Conservation (phyloP, 2,888 invertebrate genomes). For the Oligia strigilis region DNA sequence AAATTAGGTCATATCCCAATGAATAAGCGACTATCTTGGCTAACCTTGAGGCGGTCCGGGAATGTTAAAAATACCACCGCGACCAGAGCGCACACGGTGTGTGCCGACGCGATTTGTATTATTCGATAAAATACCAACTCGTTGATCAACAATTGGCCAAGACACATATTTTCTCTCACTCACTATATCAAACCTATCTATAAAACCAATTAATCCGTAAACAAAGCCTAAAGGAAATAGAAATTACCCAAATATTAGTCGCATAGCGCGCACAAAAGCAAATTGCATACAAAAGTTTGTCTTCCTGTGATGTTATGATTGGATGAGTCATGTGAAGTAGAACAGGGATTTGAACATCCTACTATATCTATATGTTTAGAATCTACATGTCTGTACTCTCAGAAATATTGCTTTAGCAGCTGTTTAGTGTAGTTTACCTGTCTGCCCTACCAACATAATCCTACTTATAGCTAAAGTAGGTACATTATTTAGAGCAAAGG, state of each 20-base stretch:
- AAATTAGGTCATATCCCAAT: constrained; percentile 90
- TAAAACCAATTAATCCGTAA: neutral
- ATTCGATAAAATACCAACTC: constrained; percentile 75
- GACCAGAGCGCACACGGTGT: constrained; percentile 78
- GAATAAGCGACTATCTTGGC: constrained; percentile 88
- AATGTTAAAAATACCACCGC: constrained; percentile 90
- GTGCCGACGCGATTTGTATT: constrained; percentile 75
- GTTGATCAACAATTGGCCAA: constrained; percentile 53
- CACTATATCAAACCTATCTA: neutral
- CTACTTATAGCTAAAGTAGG: neutral
- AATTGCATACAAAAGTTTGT: constrained; percentile 70
- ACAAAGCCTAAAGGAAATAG: constrained; percentile 25
- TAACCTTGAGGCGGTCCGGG: constrained; percentile 90
- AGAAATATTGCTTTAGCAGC: constrained; percentile 13
- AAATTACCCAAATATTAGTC: constrained; percentile 42
- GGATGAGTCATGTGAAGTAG: constrained; percentile 67
- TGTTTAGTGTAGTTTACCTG: constrained; percentile 23
- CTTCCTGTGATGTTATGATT: constrained; percentile 70
- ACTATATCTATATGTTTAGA: constrained; percentile 54
- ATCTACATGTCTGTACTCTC: constrained; percentile 31
- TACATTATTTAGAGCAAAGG: neutral
- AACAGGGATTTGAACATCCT: constrained; percentile 65
- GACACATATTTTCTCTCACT: neutral
- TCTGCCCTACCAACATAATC: constrained; percentile 12
- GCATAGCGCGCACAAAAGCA: constrained; percentile 57